phyloP scores from a whole-genome alignment of 2,113 vertebrate genomes.

The Zosterops japonicus region DNA sequence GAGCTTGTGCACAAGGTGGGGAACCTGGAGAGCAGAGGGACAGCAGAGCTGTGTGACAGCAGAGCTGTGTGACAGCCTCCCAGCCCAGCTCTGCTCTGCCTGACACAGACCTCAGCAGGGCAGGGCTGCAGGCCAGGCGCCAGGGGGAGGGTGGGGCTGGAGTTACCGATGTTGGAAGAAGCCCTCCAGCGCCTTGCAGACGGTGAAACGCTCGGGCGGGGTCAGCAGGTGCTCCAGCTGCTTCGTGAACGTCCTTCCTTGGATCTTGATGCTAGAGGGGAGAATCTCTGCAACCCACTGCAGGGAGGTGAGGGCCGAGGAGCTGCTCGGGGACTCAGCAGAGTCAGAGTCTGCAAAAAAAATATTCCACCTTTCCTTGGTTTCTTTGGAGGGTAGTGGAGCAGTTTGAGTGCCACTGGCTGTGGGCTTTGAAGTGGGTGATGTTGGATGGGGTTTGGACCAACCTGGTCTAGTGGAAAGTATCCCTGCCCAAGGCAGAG shows the following conservation, averaged over 20 bases:
- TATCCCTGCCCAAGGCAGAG: not conserved
- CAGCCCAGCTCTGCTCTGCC: not conserved
- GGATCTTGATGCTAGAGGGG: constrained; percentile 94
- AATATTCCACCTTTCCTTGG: not conserved
- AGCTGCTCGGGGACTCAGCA: constrained; percentile 77
- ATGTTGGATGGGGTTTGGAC: not conserved
- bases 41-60: not conserved
- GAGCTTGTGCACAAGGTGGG: not conserved
- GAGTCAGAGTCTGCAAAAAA: constrained; percentile 80
- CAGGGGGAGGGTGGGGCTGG: not conserved
- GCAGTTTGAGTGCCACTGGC: not conserved
- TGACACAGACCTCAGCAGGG: rapidly evolving
- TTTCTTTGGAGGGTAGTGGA: not conserved
- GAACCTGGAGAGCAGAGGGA: too few species aligned
- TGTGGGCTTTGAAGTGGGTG: not conserved
- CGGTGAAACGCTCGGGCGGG: constrained; percentile 87
- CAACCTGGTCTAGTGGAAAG: not conserved
- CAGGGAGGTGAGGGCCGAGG: constrained; percentile 91
- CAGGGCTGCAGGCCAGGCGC: not conserved
- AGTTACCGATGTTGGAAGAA: constrained; percentile 98
- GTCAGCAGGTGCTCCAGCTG: constrained; percentile 97
- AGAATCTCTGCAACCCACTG: constrained; percentile 98
- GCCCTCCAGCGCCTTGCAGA: constrained; percentile 92
- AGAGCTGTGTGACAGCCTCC: not conserved
- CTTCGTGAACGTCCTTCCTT: constrained; percentile 94